Conservation (phyloP, 2,797 vertebrate genomes). For the Adelosebastes latens region DNA sequence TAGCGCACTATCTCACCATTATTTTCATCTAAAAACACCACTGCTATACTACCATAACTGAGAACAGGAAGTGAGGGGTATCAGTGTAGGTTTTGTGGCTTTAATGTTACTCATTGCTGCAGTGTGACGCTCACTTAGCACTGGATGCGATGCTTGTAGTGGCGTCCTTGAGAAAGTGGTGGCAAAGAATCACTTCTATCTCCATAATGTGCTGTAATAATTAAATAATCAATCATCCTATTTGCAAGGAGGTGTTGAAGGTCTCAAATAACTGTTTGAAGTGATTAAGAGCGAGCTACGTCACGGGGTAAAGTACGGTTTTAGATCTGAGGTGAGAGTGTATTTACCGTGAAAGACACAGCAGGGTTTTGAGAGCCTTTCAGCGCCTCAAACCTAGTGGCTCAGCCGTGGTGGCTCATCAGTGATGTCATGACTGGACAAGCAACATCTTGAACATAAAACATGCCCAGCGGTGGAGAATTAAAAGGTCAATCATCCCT, state of each 20-base stretch:
- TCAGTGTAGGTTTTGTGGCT: background rate
- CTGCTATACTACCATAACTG: background rate
- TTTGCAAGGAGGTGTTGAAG: background rate
- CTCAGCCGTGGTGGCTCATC: constrained; percentile 42
- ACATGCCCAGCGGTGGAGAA: constrained; percentile 27
- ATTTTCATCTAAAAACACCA: background rate
- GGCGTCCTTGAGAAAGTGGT: background rate
- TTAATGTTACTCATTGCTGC: background rate
- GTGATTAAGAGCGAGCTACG: background rate
- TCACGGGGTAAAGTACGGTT: background rate
- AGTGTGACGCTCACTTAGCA: background rate
- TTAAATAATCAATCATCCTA: background rate
- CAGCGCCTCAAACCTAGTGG: constrained; percentile 7
- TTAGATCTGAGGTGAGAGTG: background rate
- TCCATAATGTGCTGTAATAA: background rate
- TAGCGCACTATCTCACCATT: background rate
- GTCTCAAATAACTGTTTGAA: background rate
- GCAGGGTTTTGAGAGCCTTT: background rate
- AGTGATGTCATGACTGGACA: constrained; percentile 53
- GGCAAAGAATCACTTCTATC: background rate
- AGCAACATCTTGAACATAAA: constrained; percentile 42
- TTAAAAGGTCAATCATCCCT: constrained; percentile 55
- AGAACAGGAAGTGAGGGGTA: background rate
- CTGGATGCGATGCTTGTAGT: background rate
- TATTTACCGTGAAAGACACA: background rate